These are phyloP conservation scores for Heliocidaris erythrogramma DNA, from an alignment of 35 echinoderm and acorn worm species.

Conservation along the genomic window DNA sequence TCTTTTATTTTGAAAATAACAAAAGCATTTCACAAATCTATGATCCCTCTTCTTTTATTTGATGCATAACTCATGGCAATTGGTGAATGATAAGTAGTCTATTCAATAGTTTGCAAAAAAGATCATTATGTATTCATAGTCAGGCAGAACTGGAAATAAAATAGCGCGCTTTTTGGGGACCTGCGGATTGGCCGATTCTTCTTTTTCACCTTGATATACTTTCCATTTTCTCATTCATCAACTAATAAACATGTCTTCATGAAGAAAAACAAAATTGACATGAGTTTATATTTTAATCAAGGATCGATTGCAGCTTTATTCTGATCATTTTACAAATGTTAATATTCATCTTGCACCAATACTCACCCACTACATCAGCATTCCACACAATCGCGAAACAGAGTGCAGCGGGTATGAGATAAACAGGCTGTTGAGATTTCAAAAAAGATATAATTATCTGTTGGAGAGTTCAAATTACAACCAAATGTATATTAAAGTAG, in stretches of 20 bases:
- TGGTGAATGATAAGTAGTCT: too few relatives aligned
- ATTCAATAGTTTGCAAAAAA: too few relatives aligned
- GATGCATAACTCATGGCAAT: too few relatives aligned
- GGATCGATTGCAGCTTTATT: background rate
- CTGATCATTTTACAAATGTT: background rate
- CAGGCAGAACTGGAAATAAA: too few relatives aligned
- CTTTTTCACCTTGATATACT: too few relatives aligned
- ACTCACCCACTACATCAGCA: slow-evolving; percentile 20
- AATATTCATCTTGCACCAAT: background rate
- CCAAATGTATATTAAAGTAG: too few relatives aligned
- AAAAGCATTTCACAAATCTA: too few relatives aligned
- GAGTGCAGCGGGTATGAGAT: background rate
- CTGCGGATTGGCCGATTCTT: too few relatives aligned
- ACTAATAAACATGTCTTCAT: background rate
- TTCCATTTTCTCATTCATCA: background rate
- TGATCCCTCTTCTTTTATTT: too few relatives aligned
- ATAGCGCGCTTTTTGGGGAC: too few relatives aligned
- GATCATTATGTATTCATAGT: too few relatives aligned
- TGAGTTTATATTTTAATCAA: background rate
- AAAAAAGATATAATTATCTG: background rate
- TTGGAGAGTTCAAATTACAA: background rate
- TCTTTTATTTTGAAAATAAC: too few relatives aligned
- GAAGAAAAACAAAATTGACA: background rate
- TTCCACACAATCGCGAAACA: slow-evolving; percentile 22
- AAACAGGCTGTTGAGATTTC: background rate